phyloP scores from a whole-genome alignment of 2,113 vertebrate species.

The Boulengeromyrus knoepffleri region DNA sequence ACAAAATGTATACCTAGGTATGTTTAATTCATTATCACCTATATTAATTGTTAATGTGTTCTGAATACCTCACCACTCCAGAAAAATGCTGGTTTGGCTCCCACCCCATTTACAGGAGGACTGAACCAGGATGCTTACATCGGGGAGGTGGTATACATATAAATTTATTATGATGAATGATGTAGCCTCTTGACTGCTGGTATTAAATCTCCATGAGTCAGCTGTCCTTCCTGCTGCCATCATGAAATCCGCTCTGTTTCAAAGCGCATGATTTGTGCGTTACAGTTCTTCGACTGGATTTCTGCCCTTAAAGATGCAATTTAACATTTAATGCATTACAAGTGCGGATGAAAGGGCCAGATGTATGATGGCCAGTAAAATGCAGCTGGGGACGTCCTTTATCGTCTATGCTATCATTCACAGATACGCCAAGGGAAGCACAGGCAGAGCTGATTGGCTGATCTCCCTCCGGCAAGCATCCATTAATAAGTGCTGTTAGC shows the following conservation, averaged over 20 bases:
- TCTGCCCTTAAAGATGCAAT: background rate
- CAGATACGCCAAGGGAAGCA: background rate
- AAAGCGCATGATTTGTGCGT: background rate
- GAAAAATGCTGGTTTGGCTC: background rate
- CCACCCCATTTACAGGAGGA: background rate
- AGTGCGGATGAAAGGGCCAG: background rate
- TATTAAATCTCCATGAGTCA: slow-evolving; percentile 5
- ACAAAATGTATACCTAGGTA: slow-evolving; percentile 15
- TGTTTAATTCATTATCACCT: slow-evolving; percentile 44
- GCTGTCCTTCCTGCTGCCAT: background rate
- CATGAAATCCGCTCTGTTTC: background rate
- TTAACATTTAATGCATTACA: background rate
- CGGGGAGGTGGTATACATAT: background rate
- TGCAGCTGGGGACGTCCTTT: background rate
- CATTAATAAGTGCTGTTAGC: background rate
- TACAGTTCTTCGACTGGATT: background rate
- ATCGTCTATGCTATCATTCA: background rate
- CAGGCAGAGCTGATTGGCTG: background rate
- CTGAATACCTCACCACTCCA: background rate
- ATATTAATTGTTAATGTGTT: slow-evolving; percentile 45
- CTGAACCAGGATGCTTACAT: background rate
- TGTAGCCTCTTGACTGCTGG: background rate
- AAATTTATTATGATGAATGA: slow-evolving; percentile 4
- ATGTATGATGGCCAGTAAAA: background rate
- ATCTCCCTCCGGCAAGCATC: background rate